phyloP scores from a whole-genome alignment of 2,888 invertebrate genomes.

The Pyrocoelia pectoralis region DNA sequence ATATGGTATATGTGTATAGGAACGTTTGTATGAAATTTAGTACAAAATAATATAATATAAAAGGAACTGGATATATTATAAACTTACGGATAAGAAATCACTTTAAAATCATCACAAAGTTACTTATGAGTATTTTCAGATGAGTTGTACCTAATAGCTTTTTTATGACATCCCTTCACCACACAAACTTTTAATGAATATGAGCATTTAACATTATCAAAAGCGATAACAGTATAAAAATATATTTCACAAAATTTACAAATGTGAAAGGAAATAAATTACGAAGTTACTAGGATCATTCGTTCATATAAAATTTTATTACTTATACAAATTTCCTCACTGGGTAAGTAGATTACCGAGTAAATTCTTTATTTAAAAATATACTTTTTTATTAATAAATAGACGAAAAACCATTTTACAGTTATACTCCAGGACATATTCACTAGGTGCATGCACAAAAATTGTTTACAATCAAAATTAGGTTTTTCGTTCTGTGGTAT shows the following conservation, averaged over 20 bases:
- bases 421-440: no score
- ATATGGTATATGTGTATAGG: constrained; percentile 6
- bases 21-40: constrained; percentile 9
- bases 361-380: no score
- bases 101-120: constrained; percentile 5
- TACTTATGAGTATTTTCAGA: constrained; percentile 6
- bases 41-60: constrained; percentile 1
- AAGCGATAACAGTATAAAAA: neutral
- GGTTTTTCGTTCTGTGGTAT: no score
- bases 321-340: no score
- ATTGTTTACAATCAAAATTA: no score
- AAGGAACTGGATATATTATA: constrained; percentile 5
- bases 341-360: no score
- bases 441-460: no score
- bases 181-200: neutral
- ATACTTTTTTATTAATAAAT: no score
- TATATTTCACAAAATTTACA: neutral
- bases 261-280: neutral
- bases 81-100: neutral
- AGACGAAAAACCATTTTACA: no score
- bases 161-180: constrained; percentile 9
- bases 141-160: neutral
- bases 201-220: constrained; percentile 1
- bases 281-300: neutral
- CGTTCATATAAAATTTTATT: no score